These are phyloP conservation scores for Condylura cristata DNA, from an alignment of 2,113 vertebrate species.

Conservation along the genomic window DNA sequence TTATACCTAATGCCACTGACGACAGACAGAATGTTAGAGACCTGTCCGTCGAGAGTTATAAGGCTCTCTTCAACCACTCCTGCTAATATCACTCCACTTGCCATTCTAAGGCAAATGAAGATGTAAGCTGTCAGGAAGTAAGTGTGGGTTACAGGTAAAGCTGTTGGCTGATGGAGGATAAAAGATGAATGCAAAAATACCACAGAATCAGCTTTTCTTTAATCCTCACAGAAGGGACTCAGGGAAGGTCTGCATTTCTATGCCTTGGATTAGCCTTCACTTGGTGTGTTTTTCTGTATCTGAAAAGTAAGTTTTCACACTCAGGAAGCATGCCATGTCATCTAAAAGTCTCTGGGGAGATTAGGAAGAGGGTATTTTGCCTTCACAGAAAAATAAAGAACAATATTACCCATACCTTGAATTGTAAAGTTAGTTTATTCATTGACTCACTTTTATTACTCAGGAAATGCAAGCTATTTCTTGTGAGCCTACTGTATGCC, in stretches of 20 bases:
- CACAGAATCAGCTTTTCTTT: conserved; percentile 67
- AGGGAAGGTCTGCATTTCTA: background rate
- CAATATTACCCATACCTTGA: background rate
- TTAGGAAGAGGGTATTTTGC: background rate
- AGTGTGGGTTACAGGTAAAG: background rate
- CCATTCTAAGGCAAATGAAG: conserved; percentile 74
- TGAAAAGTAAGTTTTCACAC: conserved; percentile 6
- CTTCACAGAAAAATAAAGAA: conserved; percentile 11
- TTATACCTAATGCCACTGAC: conserved; percentile 78
- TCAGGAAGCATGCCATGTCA: background rate
- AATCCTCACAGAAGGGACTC: background rate
- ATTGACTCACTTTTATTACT: background rate
- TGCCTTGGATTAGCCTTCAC: background rate
- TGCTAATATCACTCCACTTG: conserved; percentile 71
- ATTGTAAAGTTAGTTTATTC: background rate
- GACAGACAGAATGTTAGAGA: conserved; percentile 74
- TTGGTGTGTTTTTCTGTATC: background rate
- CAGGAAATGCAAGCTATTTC: background rate
- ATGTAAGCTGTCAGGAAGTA: conserved; percentile 77
- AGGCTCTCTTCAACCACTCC: conserved; percentile 75
- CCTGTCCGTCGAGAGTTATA: conserved; percentile 80
- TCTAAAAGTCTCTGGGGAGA: background rate
- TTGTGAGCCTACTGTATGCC: background rate
- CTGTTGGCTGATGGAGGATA: conserved; percentile 14
- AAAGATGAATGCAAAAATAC: conserved; percentile 53